These are phyloP conservation scores for Ophioninae sp. DNA, from an alignment of 2,888 invertebrate species.

Conservation along the genomic window DNA sequence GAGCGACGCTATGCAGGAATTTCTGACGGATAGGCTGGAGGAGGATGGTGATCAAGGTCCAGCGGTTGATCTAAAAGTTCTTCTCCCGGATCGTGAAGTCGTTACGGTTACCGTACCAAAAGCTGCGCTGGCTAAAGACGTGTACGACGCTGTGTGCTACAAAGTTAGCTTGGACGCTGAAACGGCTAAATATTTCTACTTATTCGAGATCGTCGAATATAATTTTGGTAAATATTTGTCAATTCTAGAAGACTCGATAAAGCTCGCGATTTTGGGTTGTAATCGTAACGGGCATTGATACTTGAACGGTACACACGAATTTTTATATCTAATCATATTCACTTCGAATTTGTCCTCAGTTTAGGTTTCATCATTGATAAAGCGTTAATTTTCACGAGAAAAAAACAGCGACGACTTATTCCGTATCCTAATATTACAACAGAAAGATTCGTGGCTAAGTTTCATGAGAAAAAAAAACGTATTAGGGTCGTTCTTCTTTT, in stretches of 20 bases:
- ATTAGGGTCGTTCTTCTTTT: no score
- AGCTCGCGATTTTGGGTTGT: not conserved
- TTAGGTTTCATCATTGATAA: no score
- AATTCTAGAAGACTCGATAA: not conserved
- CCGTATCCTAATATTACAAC: not conserved
- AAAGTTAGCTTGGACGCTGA: conserved; percentile 91
- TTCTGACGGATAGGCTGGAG: conserved; percentile 93
- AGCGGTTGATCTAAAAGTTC: conserved; percentile 88
- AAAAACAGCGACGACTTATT: no score
- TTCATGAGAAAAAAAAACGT: not conserved
- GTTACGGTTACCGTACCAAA: conserved; percentile 94
- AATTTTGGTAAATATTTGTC: conserved; percentile 89
- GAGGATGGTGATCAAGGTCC: conserved; percentile 90
- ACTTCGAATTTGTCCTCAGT: no score
- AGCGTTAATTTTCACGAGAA: no score
- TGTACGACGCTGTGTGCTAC: conserved; percentile 92
- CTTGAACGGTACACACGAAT: no score
- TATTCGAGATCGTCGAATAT: conserved; percentile 98
- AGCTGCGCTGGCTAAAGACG: conserved; percentile 94
- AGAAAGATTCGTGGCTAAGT: not conserved
- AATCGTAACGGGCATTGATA: no score
- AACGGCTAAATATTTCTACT: conserved; percentile 94
- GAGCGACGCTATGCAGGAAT: conserved; percentile 98
- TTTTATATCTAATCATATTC: no score
- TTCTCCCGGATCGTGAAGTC: conserved; percentile 95